Conservation (phyloP, 2,888 invertebrate genomes). For the Cheilosia variabilis region DNA sequence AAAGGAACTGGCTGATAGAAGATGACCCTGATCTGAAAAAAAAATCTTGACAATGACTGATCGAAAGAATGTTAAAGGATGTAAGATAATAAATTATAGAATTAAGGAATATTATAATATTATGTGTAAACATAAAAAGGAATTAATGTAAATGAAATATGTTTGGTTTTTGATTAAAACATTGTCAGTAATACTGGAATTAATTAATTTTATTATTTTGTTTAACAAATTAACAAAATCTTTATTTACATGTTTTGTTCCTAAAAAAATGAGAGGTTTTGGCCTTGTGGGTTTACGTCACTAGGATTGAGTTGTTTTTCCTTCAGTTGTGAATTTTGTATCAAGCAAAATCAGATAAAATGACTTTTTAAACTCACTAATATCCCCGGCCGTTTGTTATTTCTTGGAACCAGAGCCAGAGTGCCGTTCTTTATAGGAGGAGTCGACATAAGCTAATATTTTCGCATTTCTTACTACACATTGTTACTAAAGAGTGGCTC, state of each 20-base stretch:
- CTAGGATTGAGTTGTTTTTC: too few species aligned
- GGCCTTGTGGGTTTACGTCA: too few species aligned
- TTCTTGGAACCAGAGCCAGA: too few species aligned
- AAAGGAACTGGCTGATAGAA: slow-evolving; percentile 27
- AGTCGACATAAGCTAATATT: too few species aligned
- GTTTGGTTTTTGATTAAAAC: slow-evolving; percentile 34
- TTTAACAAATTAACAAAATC: not conserved
- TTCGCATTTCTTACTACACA: not conserved
- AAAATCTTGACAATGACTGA: slow-evolving; percentile 66
- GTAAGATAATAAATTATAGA: slow-evolving; percentile 16
- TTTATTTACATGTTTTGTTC: slow-evolving; percentile 15
- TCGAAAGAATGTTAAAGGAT: slow-evolving; percentile 55
- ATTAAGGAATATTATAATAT: too few species aligned
- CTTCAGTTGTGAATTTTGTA: too few species aligned
- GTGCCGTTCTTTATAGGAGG: too few species aligned
- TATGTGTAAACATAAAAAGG: too few species aligned
- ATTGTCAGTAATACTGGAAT: slow-evolving; percentile 10
- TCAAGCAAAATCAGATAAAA: not conserved
- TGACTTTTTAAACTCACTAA: not conserved
- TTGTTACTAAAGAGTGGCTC: not conserved
- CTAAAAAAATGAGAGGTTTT: not conserved
- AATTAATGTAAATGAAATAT: too few species aligned
- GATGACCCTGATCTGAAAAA: slow-evolving; percentile 33
- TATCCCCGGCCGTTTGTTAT: not conserved
- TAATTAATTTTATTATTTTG: not conserved